Base-by-base conservation (phyloP, 2,113 vertebrate species). In the Cyphomyrus plagiostoma region DNA sequence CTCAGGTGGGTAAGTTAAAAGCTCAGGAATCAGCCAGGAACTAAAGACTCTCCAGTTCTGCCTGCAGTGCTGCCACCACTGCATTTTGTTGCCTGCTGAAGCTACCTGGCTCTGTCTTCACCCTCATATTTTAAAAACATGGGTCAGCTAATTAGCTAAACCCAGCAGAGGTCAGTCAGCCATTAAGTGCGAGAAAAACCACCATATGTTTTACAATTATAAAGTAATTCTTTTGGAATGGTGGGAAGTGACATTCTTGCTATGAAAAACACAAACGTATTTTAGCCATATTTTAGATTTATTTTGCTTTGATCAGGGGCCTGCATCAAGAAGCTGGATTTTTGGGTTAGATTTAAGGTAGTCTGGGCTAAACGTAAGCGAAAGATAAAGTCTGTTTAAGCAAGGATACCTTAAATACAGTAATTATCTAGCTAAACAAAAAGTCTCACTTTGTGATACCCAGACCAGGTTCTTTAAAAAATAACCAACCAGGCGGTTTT, bases 1-100 rank as follows among this genome's bases (percentile, higher is more conserved):
- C 90, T 21, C 62, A 21, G 52, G 62, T 56, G 82, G 58, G 23
- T 77, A 70, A 48, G 88, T 30, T 87, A 87, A 90, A 87, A 77
- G 84, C 89, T 74, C 45, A 53, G 46, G 35, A 53, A 58, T n/a
- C 46, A 90, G 74, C 58, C 45, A 86, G 53, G 58, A 35, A 70
- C 17, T 74, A 26, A 86, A 86, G 45, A 35, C 42, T 70, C 58
- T 49, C 42, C 84, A 74, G 56, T 50, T 21, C 45, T 26, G 52
- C 52, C 42, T 15, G 7, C 46, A 70, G 4, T 66, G 56, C 87
- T 21, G n/a, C 23, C 50, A 10, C 35, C 87, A 66, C 7, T 19
- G 46, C 30, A 30, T 87, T 90, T 30, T 53, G 42, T 30, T 70
- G 85, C 62, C 89, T 45, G 50, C 39, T 87, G 30, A 74, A 15